A percentile compares a stretch with the other conserved stretches of the same genome.
These are phyloP conservation scores for Phenganax marumi DNA, from an alignment of 92 coral and sea anemone species.

Conservation along the genomic window DNA sequence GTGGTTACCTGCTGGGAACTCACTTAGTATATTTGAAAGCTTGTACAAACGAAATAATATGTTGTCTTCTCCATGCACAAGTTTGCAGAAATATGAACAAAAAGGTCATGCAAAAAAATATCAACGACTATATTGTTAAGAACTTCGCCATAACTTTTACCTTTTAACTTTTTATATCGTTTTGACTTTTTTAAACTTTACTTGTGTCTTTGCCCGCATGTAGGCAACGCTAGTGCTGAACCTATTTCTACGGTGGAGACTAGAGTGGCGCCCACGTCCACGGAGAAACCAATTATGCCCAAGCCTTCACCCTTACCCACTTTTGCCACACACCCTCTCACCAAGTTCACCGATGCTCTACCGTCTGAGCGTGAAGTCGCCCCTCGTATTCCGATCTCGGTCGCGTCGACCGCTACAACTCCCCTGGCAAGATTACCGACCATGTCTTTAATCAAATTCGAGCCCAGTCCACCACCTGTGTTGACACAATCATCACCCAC, in stretches of 20 bases:
- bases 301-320: conserved; percentile 22
- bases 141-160: neutral
- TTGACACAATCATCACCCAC: conserved; percentile 6
- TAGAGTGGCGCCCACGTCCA: neutral
- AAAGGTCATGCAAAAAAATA: too few species aligned
- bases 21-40: too few species aligned
- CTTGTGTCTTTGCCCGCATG: neutral
- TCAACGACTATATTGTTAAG: too few species aligned
- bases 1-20: too few species aligned
- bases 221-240: neutral
- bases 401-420: neutral
- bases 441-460: conserved; percentile 38
- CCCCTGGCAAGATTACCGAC: conserved; percentile 34
- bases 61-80: too few species aligned
- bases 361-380: neutral
- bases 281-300: conserved; percentile 15
- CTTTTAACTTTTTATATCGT: too few species aligned
- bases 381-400: neutral
- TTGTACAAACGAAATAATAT: too few species aligned
- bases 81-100: too few species aligned
- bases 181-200: neutral
- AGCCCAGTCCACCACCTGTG: conserved; percentile 6
- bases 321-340: conserved; percentile 20
- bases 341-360: conserved; percentile 13
- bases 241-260: neutral